Evolutionary conservation across 2,797 vertebrate genomes (phyloP), one percentile per base, ranked within the genome.

Genomic region (Sitta carolinensis): DNA sequence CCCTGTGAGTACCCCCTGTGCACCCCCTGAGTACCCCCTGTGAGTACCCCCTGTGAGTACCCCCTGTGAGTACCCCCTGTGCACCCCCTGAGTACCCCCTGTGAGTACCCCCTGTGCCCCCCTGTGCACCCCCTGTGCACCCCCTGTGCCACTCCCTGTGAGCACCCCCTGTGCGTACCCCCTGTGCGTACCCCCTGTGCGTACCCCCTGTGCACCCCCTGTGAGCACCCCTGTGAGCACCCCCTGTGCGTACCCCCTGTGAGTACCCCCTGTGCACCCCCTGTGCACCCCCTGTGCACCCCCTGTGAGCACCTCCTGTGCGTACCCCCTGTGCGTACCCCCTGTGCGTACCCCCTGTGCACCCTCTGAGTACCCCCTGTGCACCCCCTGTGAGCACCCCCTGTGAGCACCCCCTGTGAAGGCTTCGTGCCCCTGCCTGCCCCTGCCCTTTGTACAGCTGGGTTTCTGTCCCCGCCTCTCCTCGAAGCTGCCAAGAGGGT

Each of bases 1-100:
- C 36, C 36, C 36, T 36, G 36, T 36, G 36, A 36, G 36, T 36
- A 36, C 36, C 36, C 36, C 36, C 36, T 36, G 36, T 36, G 36
- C n/a, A n/a, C n/a, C n/a, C n/a, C n/a, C n/a, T n/a, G n/a, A n/a
- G 50, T 99, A 99, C 93, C 99, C 99, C 0, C 97, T 99, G 99
- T 99, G 94, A 98, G 98, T 98, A 36, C 36, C 36, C 36, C 36
- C 36, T 36, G 36, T 36, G 36, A n/a, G n/a, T n/a, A n/a, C n/a
- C 36, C 36, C 36, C 36, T 36, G 36, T 36, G 36, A 36, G 36
- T 36, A 36, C 36, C 36, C 36, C 36, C 36, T 36, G 36, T 36
- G 36, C n/a, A n/a, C n/a, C n/a, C n/a, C n/a, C n/a, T n/a, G n/a
- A n/a, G 50, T 99, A 99, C 93, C 99, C 99, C 0, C 97, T 99